Evolutionary conservation across 2,113 vertebrate species (phyloP), one percentile per base, ranked within the genome.

Genomic region (Thomomys bottae): DNA sequence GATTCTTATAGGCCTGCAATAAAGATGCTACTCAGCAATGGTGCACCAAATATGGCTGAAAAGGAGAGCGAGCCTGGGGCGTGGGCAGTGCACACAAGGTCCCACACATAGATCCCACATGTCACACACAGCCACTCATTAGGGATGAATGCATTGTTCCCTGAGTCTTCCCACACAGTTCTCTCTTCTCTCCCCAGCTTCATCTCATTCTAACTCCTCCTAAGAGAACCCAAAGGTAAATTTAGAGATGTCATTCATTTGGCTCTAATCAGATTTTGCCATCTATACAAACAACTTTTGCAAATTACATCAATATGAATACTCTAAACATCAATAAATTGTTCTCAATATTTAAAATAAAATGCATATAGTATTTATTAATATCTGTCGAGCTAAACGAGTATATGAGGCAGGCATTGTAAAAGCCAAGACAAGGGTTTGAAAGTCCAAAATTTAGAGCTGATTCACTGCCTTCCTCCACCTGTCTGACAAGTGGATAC

Each of bases 61-160:
- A 59, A 49, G 12, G 28, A 57, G 12, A 64, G 30, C 1, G 75
- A 0, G 6, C 10, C 24, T 1, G 1, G 1, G 6, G 28, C 32
- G 26, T 7, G 49, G 6, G n/a, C 57, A 3, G 4, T 12, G 12
- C 5, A 23, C 10, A 11, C 36, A 40, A 38, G 34, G 66, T 12
- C 66, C 66, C 5, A 28, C n/a, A 34, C 32, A 34, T 14, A 34
- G 49, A 54, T 68, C 66, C n/a, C 18, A 64, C 3, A 5, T 3
- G 23, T 15, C 1, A 10, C 28, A 6, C 0, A 0, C 36, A 66
- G 32, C 17, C 15, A 36, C 8, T 34, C 28, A 2, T 26, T 12
- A 23, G 26, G 3, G n/a, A 4, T 20, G 26, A 45, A 23, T 10
- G 42, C 18, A 0, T 11, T 6, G 4, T 40, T 20, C 45, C 15